phyloP scores from a whole-genome alignment of 2,797 vertebrate species.

The Sebastes baramenuke region DNA sequence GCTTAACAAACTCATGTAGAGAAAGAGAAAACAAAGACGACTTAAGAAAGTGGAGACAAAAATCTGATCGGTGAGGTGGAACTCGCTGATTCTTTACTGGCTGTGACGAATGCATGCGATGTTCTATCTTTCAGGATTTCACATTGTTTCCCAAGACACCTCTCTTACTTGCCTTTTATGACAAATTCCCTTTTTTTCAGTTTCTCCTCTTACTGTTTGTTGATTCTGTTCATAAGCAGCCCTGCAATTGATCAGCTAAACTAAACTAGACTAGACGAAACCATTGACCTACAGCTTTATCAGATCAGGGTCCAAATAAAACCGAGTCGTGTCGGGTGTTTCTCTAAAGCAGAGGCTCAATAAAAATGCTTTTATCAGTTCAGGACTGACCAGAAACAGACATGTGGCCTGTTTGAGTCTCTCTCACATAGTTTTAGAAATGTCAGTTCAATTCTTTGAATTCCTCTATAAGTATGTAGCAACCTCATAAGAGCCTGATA shows the following conservation, averaged over 20 bases:
- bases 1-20: conserved; percentile 39
- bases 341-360: conserved; percentile 11
- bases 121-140: neutral
- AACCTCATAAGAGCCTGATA: conserved; percentile 44
- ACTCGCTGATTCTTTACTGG: neutral
- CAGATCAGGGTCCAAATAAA: conserved; percentile 13
- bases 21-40: conserved; percentile 31
- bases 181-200: neutral
- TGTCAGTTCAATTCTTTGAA: conserved; percentile 45
- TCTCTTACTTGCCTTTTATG: neutral
- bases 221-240: neutral
- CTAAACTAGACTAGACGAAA: neutral
- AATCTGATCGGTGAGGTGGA: neutral
- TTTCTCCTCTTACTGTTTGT: neutral
- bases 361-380: conserved; percentile 47
- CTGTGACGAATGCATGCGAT: neutral
- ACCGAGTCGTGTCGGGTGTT: neutral
- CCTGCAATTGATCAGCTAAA: neutral
- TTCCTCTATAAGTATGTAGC: conserved; percentile 41
- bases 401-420: conserved; percentile 4
- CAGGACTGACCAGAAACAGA: conserved; percentile 26
- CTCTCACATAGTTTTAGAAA: conserved; percentile 25
- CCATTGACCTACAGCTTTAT: conserved; percentile 25
- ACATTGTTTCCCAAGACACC: neutral
- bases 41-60: conserved; percentile 3